phyloP scores from a whole-genome alignment of 1,140 invertebrate species.

The Chironomus striatipennis region DNA sequence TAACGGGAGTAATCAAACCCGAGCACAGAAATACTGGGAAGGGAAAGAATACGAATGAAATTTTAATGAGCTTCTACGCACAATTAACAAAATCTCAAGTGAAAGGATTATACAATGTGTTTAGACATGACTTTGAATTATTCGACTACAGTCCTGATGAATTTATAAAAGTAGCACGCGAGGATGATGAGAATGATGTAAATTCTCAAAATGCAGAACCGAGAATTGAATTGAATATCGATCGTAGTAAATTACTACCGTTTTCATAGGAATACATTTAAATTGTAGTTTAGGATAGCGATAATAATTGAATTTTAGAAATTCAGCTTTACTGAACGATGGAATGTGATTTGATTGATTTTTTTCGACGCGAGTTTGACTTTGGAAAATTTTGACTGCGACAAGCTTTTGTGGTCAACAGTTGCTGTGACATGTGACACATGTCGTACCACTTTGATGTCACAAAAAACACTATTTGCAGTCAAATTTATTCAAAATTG shows the following conservation, averaged over 20 bases:
- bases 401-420: too few relatives aligned
- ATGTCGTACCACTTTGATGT: too few relatives aligned
- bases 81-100: conserved; percentile 66
- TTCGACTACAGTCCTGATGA: conserved; percentile 71
- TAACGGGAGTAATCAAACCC: conserved; percentile 66
- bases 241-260: conserved; percentile 4
- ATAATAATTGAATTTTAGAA: not conserved
- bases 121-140: conserved; percentile 72
- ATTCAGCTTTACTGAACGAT: not conserved
- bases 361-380: not conserved
- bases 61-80: conserved; percentile 64
- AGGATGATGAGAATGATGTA: conserved; percentile 41
- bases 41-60: conserved; percentile 57
- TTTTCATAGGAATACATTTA: conserved; percentile 19
- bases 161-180: conserved; percentile 54
- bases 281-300: not conserved
- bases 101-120: conserved; percentile 59
- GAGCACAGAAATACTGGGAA: conserved; percentile 74
- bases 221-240: not conserved
- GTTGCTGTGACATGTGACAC: not conserved
- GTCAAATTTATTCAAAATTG: too few relatives aligned
- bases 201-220: not conserved
- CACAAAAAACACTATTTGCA: too few relatives aligned
- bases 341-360: not conserved
- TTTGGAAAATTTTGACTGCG: not conserved